These are phyloP conservation scores for Oenanthe oenanthe DNA, from an alignment of 2,113 vertebrate genomes.

Conservation along the genomic window DNA sequence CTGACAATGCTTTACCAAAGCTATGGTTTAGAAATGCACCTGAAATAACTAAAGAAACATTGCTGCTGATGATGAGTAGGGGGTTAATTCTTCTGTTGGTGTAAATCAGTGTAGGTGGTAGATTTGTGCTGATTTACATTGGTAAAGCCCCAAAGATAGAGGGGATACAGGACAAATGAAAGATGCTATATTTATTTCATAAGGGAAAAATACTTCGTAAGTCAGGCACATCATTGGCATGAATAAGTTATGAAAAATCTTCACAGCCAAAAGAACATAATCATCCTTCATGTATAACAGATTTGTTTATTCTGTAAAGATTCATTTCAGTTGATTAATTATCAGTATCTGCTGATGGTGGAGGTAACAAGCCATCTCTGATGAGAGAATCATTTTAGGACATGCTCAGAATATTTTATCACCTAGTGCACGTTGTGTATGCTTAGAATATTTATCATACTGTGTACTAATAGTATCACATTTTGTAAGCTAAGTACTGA, in stretches of 20 bases:
- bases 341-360: constrained; percentile 80
- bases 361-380: constrained; percentile 77
- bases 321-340: constrained; percentile 85
- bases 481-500: constrained; percentile 19
- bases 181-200: constrained; percentile 69
- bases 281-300: constrained; percentile 82
- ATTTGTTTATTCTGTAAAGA: constrained; percentile 85
- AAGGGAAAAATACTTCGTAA: constrained; percentile 68
- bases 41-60: not conserved
- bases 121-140: not conserved
- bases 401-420: constrained; percentile 81
- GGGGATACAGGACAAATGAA: constrained; percentile 60
- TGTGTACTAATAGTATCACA: constrained; percentile 10
- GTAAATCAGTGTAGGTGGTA: not conserved
- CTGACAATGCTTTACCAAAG: not conserved
- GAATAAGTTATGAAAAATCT: constrained; percentile 81
- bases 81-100: constrained; percentile 2
- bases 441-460: constrained; percentile 73
- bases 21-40: not conserved
- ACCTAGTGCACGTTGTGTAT: constrained; percentile 62
- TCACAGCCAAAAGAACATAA: constrained; percentile 79
- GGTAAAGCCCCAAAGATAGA: constrained; percentile 31
- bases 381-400: constrained; percentile 78
- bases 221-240: constrained; percentile 67
- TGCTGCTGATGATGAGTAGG: not conserved